Conservation (phyloP, 2,113 vertebrate species). For the Dipodomys ordii region DNA sequence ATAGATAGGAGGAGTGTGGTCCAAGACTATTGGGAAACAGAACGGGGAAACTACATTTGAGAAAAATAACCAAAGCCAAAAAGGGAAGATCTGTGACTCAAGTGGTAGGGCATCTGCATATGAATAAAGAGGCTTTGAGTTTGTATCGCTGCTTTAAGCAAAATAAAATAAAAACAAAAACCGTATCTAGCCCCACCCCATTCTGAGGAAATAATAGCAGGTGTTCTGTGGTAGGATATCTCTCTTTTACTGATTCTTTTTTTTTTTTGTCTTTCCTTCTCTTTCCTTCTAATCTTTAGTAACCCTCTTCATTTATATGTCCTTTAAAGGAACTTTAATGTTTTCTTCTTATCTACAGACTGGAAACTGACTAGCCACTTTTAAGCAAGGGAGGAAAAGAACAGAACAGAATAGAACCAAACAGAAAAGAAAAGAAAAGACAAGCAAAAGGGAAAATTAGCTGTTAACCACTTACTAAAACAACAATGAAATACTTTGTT, state of each 20-base stretch:
- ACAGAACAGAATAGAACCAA: not conserved
- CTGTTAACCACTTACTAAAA: not conserved
- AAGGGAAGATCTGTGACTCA: too few relatives aligned
- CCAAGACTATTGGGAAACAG: too few relatives aligned
- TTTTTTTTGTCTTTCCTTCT: not conserved
- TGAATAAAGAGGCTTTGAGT: too few relatives aligned
- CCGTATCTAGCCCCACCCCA: too few relatives aligned
- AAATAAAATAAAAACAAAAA: too few relatives aligned
- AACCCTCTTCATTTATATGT: conserved; percentile 1
- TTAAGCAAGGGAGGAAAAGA: not conserved
- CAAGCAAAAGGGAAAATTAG: too few relatives aligned
- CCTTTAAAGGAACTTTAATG: not conserved
- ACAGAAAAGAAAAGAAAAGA: too few relatives aligned
- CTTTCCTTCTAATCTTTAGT: conserved; percentile 6
- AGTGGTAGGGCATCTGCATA: too few relatives aligned
- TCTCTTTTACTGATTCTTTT: not conserved
- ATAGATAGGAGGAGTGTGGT: too few relatives aligned
- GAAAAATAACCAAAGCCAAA: too few relatives aligned
- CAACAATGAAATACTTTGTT: not conserved
- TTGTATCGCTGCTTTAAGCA: too few relatives aligned
- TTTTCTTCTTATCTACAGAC: not conserved
- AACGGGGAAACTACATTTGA: too few relatives aligned
- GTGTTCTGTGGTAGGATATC: not conserved
- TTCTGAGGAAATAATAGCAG: not conserved
- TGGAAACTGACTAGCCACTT: not conserved